Percentiles rank a stretch among this genome's conserved stretches.
These are phyloP conservation scores for Andrena bucephala DNA, from an alignment of 2,888 invertebrate species.

Conservation along the genomic window DNA sequence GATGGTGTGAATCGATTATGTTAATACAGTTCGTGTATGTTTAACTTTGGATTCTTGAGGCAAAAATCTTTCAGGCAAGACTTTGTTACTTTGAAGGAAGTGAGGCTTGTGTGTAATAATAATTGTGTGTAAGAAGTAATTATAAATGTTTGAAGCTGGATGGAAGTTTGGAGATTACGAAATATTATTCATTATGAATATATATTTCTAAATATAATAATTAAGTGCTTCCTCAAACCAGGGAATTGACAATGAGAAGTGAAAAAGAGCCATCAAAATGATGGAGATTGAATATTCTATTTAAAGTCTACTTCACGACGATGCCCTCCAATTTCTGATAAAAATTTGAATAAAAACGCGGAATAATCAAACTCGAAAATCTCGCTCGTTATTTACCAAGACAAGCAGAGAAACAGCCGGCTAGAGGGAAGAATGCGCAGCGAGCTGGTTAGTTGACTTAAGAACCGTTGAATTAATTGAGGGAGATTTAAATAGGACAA, in stretches of 20 bases:
- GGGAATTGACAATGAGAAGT: background rate
- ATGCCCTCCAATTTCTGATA: background rate
- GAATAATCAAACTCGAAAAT: constrained; percentile 23
- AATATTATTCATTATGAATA: no score
- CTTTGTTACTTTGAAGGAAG: no score
- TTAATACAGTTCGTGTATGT: no score
- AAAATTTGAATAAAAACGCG: background rate
- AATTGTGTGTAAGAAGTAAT: no score
- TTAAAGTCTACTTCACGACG: background rate
- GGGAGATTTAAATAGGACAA: constrained; percentile 36
- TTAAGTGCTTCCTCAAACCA: no score
- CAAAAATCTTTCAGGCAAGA: no score
- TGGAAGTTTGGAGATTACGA: no score
- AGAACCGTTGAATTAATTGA: constrained; percentile 46
- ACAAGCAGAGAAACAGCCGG: background rate
- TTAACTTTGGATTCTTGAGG: no score
- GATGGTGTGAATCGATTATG: no score
- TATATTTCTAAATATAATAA: no score
- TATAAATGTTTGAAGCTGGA: no score
- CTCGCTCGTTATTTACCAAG: constrained; percentile 21
- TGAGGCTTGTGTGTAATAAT: no score
- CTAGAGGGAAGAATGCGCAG: constrained; percentile 30
- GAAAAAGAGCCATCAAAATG: background rate
- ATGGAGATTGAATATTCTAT: background rate
- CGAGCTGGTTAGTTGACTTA: constrained; percentile 32